These are phyloP conservation scores for Carcina quercana DNA, from an alignment of 2,888 invertebrate species.

Conservation along the genomic window DNA sequence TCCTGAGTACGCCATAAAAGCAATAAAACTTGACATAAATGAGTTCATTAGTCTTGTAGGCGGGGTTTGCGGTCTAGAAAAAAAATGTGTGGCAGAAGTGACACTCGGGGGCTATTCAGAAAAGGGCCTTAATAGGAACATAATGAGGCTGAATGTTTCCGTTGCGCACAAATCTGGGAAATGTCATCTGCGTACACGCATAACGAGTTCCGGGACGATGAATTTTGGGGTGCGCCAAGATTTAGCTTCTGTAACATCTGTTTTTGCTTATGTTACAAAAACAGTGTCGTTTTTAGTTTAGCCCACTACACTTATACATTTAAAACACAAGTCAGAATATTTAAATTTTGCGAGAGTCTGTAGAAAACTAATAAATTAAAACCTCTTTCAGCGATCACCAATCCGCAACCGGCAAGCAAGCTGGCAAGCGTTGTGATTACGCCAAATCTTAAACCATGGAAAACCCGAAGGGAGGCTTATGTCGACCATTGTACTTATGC, in stretches of 20 bases:
- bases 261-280: no score
- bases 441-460: no score
- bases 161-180: conserved; percentile 50
- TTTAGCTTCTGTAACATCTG: conserved; percentile 17
- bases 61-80: conserved; percentile 56
- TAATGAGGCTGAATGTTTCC: conserved; percentile 63
- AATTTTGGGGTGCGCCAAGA: conserved; percentile 28
- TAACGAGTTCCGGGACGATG: conserved; percentile 42
- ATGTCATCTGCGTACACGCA: conserved; percentile 46
- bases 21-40: conserved; percentile 70
- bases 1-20: conserved; percentile 64
- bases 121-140: conserved; percentile 61
- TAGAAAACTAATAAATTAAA: no score
- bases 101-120: conserved; percentile 33
- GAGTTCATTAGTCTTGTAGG: conserved; percentile 65
- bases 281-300: no score
- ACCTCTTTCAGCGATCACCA: no score
- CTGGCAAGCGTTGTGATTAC: no score
- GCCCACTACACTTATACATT: no score
- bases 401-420: no score
- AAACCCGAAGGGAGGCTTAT: no score
- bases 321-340: no score
- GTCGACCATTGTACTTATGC: no score
- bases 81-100: conserved; percentile 47
- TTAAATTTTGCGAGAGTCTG: no score